A percentile compares a stretch with the other conserved stretches of the same genome.
Conservation (phyloP, 1,140 invertebrate species). For the Halesus radiatus region DNA sequence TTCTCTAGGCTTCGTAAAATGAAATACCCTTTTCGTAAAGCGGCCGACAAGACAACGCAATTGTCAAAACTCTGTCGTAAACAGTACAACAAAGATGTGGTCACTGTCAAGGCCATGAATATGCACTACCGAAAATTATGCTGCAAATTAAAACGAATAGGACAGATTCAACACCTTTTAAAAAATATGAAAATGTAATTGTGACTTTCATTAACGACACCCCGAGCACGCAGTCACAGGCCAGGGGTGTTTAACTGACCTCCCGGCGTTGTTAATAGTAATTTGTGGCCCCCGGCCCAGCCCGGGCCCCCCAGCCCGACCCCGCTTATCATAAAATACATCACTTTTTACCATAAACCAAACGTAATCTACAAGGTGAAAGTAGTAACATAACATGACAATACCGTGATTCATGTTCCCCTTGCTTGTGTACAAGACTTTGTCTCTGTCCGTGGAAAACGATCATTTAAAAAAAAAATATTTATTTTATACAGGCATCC, state of each 20-base stretch:
- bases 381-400: conserved; percentile 6
- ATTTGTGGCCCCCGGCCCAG: conserved; percentile 32
- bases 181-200: neutral
- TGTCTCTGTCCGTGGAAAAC: neutral
- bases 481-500: no score
- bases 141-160: no score
- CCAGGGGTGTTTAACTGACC: conserved; percentile 32
- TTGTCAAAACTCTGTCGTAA: no score
- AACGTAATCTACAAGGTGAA: conserved; percentile 29
- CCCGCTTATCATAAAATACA: conserved; percentile 38
- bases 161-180: no score
- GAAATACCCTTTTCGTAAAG: no score
- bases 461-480: no score
- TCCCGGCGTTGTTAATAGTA: conserved; percentile 34
- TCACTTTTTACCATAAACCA: conserved; percentile 22
- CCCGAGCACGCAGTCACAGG: neutral
- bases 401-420: conserved; percentile 1
- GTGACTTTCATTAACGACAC: neutral
- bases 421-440: neutral
- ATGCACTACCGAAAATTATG: no score
- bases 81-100: no score
- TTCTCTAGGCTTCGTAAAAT: no score
- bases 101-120: no score
- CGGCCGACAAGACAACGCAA: no score
- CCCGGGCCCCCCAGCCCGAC: conserved; percentile 10